A percentile compares a stretch with the other conserved stretches of the same genome.
phyloP scores from a whole-genome alignment of 2,113 vertebrate species.

The Gulo gulo region DNA sequence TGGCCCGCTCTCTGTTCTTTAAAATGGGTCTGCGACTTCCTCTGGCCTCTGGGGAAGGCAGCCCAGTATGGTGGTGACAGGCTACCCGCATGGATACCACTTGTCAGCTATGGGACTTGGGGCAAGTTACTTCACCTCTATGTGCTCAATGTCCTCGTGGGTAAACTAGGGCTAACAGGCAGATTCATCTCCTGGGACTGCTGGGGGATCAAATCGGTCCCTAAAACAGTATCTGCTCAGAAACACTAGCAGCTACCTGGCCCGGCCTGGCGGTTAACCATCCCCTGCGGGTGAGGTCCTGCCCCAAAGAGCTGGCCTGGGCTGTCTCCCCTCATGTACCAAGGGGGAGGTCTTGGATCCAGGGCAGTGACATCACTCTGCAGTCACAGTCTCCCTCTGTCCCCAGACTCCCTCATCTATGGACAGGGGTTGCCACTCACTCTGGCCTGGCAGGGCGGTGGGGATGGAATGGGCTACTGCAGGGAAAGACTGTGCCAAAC shows the following conservation, averaged over 20 bases:
- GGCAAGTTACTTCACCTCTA: background rate
- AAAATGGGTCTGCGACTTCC: fast-evolving
- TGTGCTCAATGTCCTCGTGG: background rate
- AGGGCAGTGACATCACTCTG: fast-evolving
- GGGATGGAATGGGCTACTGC: fast-evolving
- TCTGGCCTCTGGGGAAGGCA: background rate
- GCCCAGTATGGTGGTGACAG: background rate
- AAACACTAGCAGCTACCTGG: fast-evolving
- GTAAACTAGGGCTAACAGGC: background rate
- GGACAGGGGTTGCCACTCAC: background rate
- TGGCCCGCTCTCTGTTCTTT: background rate
- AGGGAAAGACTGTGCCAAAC: fast-evolving
- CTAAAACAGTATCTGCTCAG: background rate
- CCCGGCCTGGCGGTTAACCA: background rate
- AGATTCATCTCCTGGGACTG: background rate
- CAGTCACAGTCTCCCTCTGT: background rate
- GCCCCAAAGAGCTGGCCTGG: background rate
- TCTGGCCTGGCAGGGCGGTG: background rate
- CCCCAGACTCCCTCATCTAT: background rate
- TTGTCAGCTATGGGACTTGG: background rate
- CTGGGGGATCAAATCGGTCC: background rate
- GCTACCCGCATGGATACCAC: fast-evolving
- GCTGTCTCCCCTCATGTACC: background rate
- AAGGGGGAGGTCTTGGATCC: background rate
- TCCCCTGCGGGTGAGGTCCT: fast-evolving